A percentile compares a stretch with the other conserved stretches of the same genome.
These are phyloP conservation scores for Mylabris sibirica DNA, from an alignment of 2,888 invertebrate species.

Conservation along the genomic window DNA sequence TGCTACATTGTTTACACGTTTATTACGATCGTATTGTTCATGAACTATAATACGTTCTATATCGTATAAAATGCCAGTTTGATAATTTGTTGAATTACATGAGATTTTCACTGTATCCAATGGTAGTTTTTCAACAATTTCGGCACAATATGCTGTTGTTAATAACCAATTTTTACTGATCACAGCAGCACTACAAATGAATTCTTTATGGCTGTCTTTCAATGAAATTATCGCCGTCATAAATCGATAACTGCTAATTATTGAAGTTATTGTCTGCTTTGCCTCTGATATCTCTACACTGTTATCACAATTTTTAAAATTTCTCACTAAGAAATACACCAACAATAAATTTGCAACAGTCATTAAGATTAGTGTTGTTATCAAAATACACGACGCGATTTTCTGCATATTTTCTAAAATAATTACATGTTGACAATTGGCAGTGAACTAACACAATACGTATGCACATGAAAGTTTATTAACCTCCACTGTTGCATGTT, in stretches of 20 bases:
- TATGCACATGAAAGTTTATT: neutral
- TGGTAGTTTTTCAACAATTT: constrained; percentile 34
- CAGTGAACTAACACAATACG: neutral
- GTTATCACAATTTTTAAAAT: constrained; percentile 35
- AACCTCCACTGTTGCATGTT: neutral
- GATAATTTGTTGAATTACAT: constrained; percentile 40
- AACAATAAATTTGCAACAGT: constrained; percentile 44
- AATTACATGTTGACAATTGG: neutral
- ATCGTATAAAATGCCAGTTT: constrained; percentile 39
- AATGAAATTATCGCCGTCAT: constrained; percentile 33
- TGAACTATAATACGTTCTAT: constrained; percentile 41
- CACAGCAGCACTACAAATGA: constrained; percentile 41
- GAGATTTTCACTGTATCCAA: constrained; percentile 38
- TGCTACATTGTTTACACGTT: constrained; percentile 39
- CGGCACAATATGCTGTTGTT: constrained; percentile 44
- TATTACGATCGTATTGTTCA: constrained; percentile 36
- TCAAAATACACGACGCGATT: constrained; percentile 39
- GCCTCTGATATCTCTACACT: constrained; percentile 9
- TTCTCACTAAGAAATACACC: constrained; percentile 40
- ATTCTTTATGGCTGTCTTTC: constrained; percentile 25
- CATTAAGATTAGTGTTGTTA: constrained; percentile 42
- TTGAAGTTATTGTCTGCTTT: neutral
- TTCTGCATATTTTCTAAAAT: neutral
- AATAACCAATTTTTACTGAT: constrained; percentile 43
- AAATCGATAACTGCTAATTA: constrained; percentile 22